phyloP scores from a whole-genome alignment of 2,113 vertebrate species.

The Formicarius rufipectus region DNA sequence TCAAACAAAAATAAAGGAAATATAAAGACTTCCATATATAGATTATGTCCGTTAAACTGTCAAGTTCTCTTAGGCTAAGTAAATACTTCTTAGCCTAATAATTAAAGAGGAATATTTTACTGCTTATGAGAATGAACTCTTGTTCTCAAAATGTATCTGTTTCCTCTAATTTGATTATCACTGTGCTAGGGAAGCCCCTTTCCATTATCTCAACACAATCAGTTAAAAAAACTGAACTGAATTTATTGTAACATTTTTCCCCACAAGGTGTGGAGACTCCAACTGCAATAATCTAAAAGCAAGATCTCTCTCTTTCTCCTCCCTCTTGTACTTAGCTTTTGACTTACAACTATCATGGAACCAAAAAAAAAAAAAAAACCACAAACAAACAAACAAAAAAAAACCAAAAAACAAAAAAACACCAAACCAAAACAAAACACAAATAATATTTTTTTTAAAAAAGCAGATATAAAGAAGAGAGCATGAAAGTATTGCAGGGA shows the following conservation, averaged over 20 bases:
- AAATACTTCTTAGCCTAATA: not conserved
- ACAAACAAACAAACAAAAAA: no score
- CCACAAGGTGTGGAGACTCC: not conserved
- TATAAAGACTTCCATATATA: not conserved
- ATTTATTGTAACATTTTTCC: slow-evolving; percentile 6
- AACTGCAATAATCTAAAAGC: not conserved
- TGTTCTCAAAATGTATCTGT: not conserved
- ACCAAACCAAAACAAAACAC: no score
- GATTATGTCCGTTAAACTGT: not conserved
- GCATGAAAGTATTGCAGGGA: not conserved
- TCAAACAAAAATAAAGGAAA: not conserved
- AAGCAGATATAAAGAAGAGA: not conserved
- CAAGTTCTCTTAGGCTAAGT: not conserved
- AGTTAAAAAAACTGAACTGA: not conserved
- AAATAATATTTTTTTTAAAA: no score
- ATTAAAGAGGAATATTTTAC: slow-evolving; percentile 18
- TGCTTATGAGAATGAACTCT: not conserved
- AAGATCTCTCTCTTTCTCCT: not conserved
- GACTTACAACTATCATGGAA: not conserved
- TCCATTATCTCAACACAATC: not conserved
- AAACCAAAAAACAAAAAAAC: no score
- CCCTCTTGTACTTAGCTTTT: not conserved
- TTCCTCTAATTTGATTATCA: not conserved
- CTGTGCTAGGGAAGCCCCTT: not conserved
- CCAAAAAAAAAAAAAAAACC: no score